Base-by-base conservation (phyloP, 2,113 vertebrate species). In the Cromileptes altivelis region DNA sequence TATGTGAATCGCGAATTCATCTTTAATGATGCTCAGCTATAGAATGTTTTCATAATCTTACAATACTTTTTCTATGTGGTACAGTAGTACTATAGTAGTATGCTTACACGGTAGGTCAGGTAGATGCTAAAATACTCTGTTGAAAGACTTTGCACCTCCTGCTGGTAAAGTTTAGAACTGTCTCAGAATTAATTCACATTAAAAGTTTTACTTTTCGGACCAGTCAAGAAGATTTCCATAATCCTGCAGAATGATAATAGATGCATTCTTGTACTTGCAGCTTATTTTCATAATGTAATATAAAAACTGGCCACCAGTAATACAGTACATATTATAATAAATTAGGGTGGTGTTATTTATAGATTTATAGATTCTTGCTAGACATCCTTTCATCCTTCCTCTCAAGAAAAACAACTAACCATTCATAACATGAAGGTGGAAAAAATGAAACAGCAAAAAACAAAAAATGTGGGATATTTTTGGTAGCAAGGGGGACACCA, bases 391-490 rank as follows among this genome's bases (percentile, higher is more conserved):
- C 30, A 15, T 37, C 13, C 3, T 49, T 37, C 42, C 17, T 49
- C 10, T 25, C 1, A n/a, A 30, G 15, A 62, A 62, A 4, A 71
- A 55, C 17, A 21, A 19, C 27, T 13, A 6, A 17, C 33, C 21
- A 49, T 14, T 71, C 27, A 4, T 65, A 30, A 60, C 2, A 25
- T 13, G 18, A 42, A 19, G 0, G 11, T 63, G 53, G 37, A 77
- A 88, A 82, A 75, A 62, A 37, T 58, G 69, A 75, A 45, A 74
- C 37, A 63, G 14, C n/a, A 84, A 42, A n/a, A 80, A 53, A 8
- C 1, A 7, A 33, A 21, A 63, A 25, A 50, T 55, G 27, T 40
- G 6, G 60, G 75, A 77, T 81, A 65, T 74, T 58, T 89, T 75
- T 77, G 27, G 78, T 25, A 45, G 9, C 49, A 49, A 8, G 45